A percentile compares a stretch with the other conserved stretches of the same genome.
phyloP scores from a whole-genome alignment of 2,797 vertebrate species.

The Poeciliopsis turneri region DNA sequence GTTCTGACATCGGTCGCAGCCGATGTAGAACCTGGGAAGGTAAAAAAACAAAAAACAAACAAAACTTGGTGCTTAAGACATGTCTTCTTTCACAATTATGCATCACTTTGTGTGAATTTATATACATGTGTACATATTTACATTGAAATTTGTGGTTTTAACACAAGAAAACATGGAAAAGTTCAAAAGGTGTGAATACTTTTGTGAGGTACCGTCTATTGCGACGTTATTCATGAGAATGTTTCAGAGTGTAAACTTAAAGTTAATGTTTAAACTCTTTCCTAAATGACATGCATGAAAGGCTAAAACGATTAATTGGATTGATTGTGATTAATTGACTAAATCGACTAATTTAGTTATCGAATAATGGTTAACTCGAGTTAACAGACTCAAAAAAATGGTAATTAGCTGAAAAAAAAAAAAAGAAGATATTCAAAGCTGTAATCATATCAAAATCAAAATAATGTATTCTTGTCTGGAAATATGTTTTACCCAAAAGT shows the following conservation, averaged over 20 bases:
- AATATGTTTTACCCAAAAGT: too few relatives aligned
- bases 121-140: background rate
- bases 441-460: too few relatives aligned
- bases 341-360: too few relatives aligned
- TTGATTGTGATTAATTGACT: too few relatives aligned
- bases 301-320: too few relatives aligned
- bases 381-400: too few relatives aligned
- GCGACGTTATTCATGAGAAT: background rate
- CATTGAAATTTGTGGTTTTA: background rate
- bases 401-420: too few relatives aligned
- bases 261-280: background rate
- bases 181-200: background rate
- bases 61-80: background rate
- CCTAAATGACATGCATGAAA: background rate
- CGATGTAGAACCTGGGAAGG: conserved; percentile 93
- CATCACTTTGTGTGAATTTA: background rate
- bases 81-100: background rate
- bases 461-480: too few relatives aligned
- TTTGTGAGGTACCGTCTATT: background rate
- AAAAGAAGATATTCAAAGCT: too few relatives aligned
- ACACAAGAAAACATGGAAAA: background rate
- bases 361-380: too few relatives aligned
- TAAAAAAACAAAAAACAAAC: too few relatives aligned
- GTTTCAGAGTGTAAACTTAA: background rate
- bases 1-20: conserved; percentile 98